These are phyloP conservation scores for Danionella dracula DNA, from an alignment of 2,797 vertebrate species.

Conservation along the genomic window DNA sequence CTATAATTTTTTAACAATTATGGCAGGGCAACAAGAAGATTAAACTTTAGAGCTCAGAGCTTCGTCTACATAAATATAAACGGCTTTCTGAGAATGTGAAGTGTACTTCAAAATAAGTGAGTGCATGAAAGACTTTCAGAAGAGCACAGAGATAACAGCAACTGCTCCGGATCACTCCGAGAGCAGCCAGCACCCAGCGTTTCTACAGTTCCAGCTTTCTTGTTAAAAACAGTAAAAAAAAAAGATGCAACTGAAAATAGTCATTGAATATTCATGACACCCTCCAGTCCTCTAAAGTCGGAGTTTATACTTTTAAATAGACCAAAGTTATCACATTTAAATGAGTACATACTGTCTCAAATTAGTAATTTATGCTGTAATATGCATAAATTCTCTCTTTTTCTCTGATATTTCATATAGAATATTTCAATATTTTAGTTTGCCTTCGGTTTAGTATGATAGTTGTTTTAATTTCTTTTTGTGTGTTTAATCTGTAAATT, in stretches of 20 bases:
- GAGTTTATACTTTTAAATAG: slow-evolving; percentile 19
- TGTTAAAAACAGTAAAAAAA: slow-evolving; percentile 16
- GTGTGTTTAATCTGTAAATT: slow-evolving; percentile 30
- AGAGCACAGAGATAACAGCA: background rate
- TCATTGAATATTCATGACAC: slow-evolving; percentile 29
- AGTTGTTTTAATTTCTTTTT: slow-evolving; percentile 33
- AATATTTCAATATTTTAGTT: too few relatives aligned
- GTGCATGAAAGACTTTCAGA: background rate
- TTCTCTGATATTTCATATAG: slow-evolving; percentile 34
- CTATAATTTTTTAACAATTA: background rate
- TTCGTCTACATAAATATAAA: background rate
- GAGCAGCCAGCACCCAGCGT: background rate
- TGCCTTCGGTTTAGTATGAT: slow-evolving; percentile 20
- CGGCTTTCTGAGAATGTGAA: background rate
- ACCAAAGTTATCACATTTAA: slow-evolving; percentile 23
- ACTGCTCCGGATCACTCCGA: background rate
- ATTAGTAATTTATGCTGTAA: slow-evolving; percentile 3
- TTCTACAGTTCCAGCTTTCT: background rate
- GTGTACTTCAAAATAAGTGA: background rate
- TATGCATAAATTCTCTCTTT: background rate
- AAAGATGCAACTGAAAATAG: slow-evolving; percentile 22
- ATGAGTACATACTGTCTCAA: slow-evolving; percentile 27
- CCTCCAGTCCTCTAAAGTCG: slow-evolving; percentile 11
- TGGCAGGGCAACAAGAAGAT: background rate
- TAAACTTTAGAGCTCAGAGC: background rate